These are phyloP conservation scores for Tupaia tana DNA, from an alignment of 2,113 vertebrate species.

Conservation along the genomic window DNA sequence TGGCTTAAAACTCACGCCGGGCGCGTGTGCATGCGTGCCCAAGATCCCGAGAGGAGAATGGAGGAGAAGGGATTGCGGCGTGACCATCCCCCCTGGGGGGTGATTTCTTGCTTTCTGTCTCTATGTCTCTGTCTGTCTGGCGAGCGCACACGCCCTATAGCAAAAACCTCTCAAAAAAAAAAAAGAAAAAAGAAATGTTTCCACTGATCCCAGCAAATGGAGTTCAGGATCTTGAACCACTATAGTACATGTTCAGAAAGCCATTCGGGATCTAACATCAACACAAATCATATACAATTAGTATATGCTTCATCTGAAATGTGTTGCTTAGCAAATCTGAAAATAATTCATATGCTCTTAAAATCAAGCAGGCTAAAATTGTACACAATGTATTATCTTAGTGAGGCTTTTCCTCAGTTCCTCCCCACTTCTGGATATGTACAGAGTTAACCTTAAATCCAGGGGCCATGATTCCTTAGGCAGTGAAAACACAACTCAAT, in stretches of 20 bases:
- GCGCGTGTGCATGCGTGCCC: too few relatives aligned
- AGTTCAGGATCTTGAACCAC: not conserved
- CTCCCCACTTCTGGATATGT: not conserved
- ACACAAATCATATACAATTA: not conserved
- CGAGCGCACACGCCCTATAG: too few relatives aligned
- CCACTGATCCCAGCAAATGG: not conserved
- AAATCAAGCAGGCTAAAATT: not conserved
- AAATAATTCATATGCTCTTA: conserved; percentile 13
- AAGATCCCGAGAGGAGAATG: too few relatives aligned
- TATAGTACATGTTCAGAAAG: not conserved
- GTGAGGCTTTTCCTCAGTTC: not conserved
- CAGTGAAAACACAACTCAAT: not conserved
- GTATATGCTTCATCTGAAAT: not conserved
- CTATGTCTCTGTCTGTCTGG: too few relatives aligned
- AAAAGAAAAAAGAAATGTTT: not conserved
- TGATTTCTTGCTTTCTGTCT: too few relatives aligned
- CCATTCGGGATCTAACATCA: not conserved
- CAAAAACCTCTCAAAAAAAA: too few relatives aligned
- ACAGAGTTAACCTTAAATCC: not conserved
- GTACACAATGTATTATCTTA: not conserved
- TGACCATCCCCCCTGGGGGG: too few relatives aligned
- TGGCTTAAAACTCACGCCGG: too few relatives aligned
- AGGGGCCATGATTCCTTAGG: not conserved
- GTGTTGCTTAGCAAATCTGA: not conserved
- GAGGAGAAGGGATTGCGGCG: too few relatives aligned